Conservation (phyloP, 2,888 invertebrate genomes). For the Tachina grossa region DNA sequence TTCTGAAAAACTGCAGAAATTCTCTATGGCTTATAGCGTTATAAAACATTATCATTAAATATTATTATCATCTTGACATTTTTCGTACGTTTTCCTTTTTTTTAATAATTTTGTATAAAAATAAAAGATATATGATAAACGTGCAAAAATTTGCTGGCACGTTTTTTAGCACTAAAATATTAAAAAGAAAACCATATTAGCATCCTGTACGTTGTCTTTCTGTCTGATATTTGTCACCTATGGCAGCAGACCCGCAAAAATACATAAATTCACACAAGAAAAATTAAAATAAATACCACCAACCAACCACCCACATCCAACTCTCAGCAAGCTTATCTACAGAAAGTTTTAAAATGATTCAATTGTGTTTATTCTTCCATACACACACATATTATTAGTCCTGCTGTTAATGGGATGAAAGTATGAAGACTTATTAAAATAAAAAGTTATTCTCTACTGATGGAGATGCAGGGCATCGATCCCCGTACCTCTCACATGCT, state of each 20-base stretch:
- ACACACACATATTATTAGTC: too few relatives aligned
- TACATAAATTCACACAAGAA: constrained; percentile 76
- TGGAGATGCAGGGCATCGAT: constrained; percentile 83
- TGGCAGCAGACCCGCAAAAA: constrained; percentile 72
- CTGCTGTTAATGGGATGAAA: too few relatives aligned
- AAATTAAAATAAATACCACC: constrained; percentile 26
- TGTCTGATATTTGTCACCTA: constrained; percentile 75
- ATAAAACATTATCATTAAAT: constrained; percentile 58
- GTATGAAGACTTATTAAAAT: neutral
- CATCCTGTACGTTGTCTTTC: constrained; percentile 75
- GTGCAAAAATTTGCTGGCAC: constrained; percentile 81
- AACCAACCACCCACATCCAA: neutral
- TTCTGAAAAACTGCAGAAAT: constrained; percentile 51
- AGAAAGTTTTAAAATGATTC: neutral
- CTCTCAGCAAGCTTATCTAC: too few relatives aligned
- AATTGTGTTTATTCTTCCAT: neutral
- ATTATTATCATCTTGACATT: constrained; percentile 77
- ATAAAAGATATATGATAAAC: constrained; percentile 78
- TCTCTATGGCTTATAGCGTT: neutral
- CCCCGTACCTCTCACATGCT: constrained; percentile 83
- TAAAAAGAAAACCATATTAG: constrained; percentile 57
- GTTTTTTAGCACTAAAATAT: constrained; percentile 72
- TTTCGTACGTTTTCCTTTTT: constrained; percentile 75
- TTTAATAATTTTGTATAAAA: constrained; percentile 44
- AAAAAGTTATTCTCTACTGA: neutral